phyloP scores from a whole-genome alignment of 2,888 invertebrate species.

The Xanthia icteritia region DNA sequence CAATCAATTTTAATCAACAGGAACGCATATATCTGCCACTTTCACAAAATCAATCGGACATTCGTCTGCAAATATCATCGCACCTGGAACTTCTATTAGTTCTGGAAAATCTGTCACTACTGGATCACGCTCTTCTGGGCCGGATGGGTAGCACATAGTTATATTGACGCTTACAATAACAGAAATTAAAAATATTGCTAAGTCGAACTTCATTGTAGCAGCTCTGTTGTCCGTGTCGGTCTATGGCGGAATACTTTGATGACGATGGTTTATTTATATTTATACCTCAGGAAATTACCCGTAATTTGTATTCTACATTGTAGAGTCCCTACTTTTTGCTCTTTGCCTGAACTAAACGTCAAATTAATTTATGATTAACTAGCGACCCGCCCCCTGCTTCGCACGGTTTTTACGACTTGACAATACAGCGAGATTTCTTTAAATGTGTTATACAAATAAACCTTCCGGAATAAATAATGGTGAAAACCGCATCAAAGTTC shows the following conservation, averaged over 20 bases:
- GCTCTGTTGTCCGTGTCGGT: not conserved
- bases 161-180: not conserved
- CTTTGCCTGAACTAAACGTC: slow-evolving; percentile 5
- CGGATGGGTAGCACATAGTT: not conserved
- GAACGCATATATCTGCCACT: not conserved
- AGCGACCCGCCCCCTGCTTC: too few species aligned
- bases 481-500: too few species aligned
- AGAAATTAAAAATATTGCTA: not conserved
- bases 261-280: not conserved
- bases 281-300: not conserved
- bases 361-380: not conserved
- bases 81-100: not conserved
- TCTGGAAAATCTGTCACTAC: not conserved
- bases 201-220: not conserved
- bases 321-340: not conserved
- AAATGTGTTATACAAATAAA: too few species aligned
- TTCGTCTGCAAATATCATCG: slow-evolving; percentile 9
- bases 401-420: too few species aligned
- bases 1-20: not conserved
- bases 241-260: not conserved
- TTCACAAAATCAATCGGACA: slow-evolving; percentile 3
- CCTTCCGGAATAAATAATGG: too few species aligned
- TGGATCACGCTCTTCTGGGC: not conserved
- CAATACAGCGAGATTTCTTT: too few species aligned
- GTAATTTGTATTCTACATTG: not conserved